Evolutionary conservation across 2,797 vertebrate species (phyloP), one percentile per base, ranked within the genome.

Genomic region (Sebastes cheni): DNA sequence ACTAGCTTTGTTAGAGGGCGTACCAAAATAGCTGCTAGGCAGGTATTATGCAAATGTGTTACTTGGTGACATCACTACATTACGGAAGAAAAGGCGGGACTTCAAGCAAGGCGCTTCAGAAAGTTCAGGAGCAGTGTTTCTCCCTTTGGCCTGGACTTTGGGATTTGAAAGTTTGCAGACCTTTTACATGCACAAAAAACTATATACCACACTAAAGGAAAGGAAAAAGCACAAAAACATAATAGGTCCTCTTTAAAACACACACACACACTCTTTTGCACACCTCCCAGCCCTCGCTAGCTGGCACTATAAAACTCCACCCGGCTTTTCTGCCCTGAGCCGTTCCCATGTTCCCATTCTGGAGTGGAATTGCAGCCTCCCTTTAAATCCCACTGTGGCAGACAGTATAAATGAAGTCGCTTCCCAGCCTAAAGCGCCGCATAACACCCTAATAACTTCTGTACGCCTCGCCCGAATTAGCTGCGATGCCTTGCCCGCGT

Each of bases 361-460:
- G 75, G 65, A 77, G 70, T 7, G 3, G 76, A 83, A 88, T 69
- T 72, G 77, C 77, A 69, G 65, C 71, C 87, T 84, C 70, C 79
- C 74, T 67, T 83, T 77, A 88, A 89, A 86, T 88, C 89, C 89
- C 89, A 80, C 89, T 62, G 88, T 82, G 88, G 80, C 88, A 93
- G 90, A 92, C 88, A 6, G 82, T 85, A 81, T 85, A 93, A 93
- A 92, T 91, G 86, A 87, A 92, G 87, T 84, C 13, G 22, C 84
- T 81, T 74, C 72, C 59, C 77, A 66, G 88, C 91, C 91, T 79
- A 46, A 72, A 93, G 90, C 83, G 27, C 84, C n/a, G 62, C 77
- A 67, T 55, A 89, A 83, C 75, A 88, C 77, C 76, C 84, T 89
- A 79, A 91, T 92, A 93, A 93, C 91, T 92, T 91, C 81, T 87